Base-by-base conservation (phyloP, 2,797 vertebrate genomes). In the Acipenser ruthenus region DNA sequence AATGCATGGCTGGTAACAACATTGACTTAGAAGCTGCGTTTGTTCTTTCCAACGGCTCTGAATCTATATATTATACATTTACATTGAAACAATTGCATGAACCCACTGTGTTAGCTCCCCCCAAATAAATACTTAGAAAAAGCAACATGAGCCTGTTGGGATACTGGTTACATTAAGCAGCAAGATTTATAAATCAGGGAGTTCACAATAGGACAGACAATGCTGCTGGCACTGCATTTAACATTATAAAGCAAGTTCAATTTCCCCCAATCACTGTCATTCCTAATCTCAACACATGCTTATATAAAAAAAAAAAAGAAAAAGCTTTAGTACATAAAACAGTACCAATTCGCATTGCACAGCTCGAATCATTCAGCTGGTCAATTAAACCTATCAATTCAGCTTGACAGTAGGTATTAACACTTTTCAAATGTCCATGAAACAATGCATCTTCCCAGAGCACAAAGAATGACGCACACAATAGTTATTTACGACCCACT, bases 401-500 rank as follows among this genome's bases (percentile, higher is more conserved):
- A 50, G 58, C 12, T 2, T 15, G 60, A 67, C 37, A 13, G 47
- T 51, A 70, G 61, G 63, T 49, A 69, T 67, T 53, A 60, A 18
- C 65, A 56, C 10, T 0, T 53, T 0, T 37, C 2, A 1, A 7
- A 15, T 48, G 62, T 7, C 6, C 0, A 11, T 65, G 61, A 49
- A n/a, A 55, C 0, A 70, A 64, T 11, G 68, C 59, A 47, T 13
- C 9, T 68, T 68, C 55, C 67, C 71, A 55, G 77, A 79, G 55
- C 59, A 65, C 68, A 70, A 48, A 69, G 72, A 84, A 85, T 77
- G 86, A 90, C 71, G 69, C 78, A 89, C 75, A 75, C 81, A 79
- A 78, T 85, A 88, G 86, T 67, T 70, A 88, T 85, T 86, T 89
- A 89, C 86, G 86, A 88, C 89, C 88, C 92, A 93, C 95, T 97